Percentiles rank a stretch among this genome's conserved stretches.
These are phyloP conservation scores for Percopsis transmontana DNA, from an alignment of 2,113 vertebrate genomes.

Conservation along the genomic window DNA sequence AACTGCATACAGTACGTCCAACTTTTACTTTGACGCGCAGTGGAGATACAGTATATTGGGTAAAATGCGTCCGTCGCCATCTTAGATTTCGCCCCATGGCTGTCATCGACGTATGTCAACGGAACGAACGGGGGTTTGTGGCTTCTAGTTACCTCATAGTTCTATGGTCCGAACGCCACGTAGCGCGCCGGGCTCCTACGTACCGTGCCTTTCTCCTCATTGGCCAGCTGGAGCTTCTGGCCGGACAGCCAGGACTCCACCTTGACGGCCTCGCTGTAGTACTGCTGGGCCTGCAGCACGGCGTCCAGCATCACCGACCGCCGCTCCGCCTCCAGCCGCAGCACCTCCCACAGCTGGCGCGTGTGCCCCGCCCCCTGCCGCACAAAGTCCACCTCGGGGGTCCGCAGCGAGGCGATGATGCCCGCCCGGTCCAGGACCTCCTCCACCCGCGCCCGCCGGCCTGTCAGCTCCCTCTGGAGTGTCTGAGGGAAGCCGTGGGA, in stretches of 20 bases:
- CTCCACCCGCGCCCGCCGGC: constrained; percentile 84
- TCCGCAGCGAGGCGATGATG: constrained; percentile 79
- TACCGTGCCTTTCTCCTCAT: constrained; percentile 90
- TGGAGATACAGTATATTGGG: too few relatives aligned
- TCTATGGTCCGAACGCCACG: too few relatives aligned
- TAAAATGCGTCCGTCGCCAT: too few relatives aligned
- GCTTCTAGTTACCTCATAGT: too few relatives aligned
- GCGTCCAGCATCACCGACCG: constrained; percentile 82
- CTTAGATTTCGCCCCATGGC: too few relatives aligned
- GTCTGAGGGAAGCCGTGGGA: constrained; percentile 77
- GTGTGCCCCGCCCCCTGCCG: constrained; percentile 81
- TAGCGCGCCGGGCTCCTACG: too few relatives aligned
- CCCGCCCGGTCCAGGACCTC: constrained; percentile 78
- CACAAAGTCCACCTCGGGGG: constrained; percentile 81
- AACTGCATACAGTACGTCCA: too few relatives aligned
- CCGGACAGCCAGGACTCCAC: constrained; percentile 92
- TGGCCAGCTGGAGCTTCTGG: constrained; percentile 90
- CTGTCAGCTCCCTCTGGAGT: constrained; percentile 88
- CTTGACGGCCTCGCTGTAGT: constrained; percentile 86
- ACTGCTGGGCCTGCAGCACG: constrained; percentile 86
- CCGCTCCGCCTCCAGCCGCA: constrained; percentile 82
- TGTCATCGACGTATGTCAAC: too few relatives aligned
- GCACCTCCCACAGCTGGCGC: constrained; percentile 84
- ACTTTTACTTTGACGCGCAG: too few relatives aligned
- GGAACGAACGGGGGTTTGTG: too few relatives aligned